These are phyloP conservation scores for Melanogrammus aeglefinus DNA, from an alignment of 2,797 vertebrate genomes.

Conservation along the genomic window DNA sequence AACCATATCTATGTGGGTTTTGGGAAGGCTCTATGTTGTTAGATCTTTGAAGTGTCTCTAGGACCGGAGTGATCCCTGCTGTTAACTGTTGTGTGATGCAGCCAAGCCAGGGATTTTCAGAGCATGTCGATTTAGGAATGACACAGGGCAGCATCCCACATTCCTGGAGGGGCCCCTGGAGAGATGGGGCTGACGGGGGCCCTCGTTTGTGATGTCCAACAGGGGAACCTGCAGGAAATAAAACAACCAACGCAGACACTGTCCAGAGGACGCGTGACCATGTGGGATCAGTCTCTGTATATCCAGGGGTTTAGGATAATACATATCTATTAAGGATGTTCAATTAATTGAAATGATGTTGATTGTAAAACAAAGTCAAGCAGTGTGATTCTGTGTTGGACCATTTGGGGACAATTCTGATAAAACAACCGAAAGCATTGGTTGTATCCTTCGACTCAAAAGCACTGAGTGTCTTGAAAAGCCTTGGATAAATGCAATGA, in stretches of 20 bases:
- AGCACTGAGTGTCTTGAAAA: neutral
- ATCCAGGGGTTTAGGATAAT: too few relatives aligned
- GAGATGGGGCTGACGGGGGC: slow-evolving; percentile 29
- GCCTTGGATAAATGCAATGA: too few relatives aligned
- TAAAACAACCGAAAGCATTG: neutral
- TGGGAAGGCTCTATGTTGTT: neutral
- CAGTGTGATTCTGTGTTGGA: too few relatives aligned
- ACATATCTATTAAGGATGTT: neutral
- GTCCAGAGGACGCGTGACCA: neutral
- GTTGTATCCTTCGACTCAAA: neutral
- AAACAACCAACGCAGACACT: slow-evolving; percentile 30
- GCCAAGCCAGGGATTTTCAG: slow-evolving; percentile 9
- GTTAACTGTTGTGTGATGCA: neutral
- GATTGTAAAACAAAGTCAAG: neutral
- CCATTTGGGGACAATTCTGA: neutral
- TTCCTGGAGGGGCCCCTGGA: slow-evolving; percentile 45
- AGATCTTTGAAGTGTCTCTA: neutral
- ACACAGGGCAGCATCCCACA: slow-evolving; percentile 37
- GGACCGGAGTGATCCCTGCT: neutral
- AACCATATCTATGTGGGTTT: neutral
- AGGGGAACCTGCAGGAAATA: slow-evolving; percentile 63
- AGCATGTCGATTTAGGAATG: slow-evolving; percentile 17
- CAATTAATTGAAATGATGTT: neutral
- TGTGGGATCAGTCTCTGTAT: too few relatives aligned
- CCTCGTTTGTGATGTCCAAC: slow-evolving; percentile 53